These are phyloP conservation scores for Dermochelys coriacea DNA, from an alignment of 2,797 vertebrate species.

Conservation along the genomic window DNA sequence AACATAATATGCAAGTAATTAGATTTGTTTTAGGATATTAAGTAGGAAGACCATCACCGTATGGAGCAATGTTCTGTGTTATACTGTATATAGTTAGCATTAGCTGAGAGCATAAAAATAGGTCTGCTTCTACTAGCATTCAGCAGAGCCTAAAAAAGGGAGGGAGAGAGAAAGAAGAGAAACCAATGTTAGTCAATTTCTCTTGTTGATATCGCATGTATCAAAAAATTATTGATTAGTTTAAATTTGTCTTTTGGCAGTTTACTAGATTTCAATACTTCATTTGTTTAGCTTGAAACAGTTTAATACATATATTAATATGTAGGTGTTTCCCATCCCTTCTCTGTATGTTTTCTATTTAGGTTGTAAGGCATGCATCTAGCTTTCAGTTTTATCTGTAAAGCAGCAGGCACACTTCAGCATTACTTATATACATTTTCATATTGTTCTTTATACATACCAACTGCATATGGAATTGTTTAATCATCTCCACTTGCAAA, in stretches of 20 bases:
- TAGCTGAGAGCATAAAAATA: not conserved
- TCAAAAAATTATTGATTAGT: not conserved
- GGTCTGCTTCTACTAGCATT: not conserved
- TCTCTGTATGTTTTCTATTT: not conserved
- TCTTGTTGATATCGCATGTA: not conserved
- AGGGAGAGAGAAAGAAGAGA: not conserved
- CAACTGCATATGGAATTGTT: slow-evolving; percentile 97
- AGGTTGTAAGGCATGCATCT: not conserved
- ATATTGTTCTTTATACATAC: slow-evolving; percentile 80
- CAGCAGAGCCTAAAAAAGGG: not conserved
- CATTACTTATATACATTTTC: not conserved
- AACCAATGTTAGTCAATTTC: not conserved
- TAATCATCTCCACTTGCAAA: slow-evolving; percentile 98
- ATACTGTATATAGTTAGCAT: not conserved
- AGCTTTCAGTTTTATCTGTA: not conserved
- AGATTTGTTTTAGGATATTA: not conserved
- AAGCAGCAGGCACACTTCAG: not conserved
- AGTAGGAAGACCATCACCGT: not conserved
- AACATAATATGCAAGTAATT: not conserved
- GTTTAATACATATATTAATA: not conserved
- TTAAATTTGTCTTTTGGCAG: not conserved
- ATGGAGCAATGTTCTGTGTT: not conserved
- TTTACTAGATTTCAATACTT: not conserved
- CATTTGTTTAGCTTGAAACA: not conserved
- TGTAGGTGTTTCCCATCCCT: not conserved